phyloP scores from a whole-genome alignment of 2,888 invertebrate species.

The Epinotia brunnichana region DNA sequence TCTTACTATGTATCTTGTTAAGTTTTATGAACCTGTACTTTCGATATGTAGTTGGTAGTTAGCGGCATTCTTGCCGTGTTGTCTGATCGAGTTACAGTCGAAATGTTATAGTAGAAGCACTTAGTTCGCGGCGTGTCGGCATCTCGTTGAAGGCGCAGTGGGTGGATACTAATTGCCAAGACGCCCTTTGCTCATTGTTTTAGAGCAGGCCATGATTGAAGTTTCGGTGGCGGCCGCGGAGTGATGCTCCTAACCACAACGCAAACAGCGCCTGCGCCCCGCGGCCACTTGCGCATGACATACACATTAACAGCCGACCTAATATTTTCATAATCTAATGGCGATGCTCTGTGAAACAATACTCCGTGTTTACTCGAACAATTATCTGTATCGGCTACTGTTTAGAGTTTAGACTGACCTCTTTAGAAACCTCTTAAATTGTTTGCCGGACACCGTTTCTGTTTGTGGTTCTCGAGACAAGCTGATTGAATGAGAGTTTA shows the following conservation, averaged over 20 bases:
- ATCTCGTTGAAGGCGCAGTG: slow-evolving; percentile 73
- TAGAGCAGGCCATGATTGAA: slow-evolving; percentile 83
- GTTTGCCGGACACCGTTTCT: slow-evolving; percentile 70
- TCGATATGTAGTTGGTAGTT: slow-evolving; percentile 56
- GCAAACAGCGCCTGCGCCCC: slow-evolving; percentile 69
- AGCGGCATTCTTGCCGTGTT: slow-evolving; percentile 55
- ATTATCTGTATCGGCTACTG: slow-evolving; percentile 79
- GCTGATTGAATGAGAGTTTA: slow-evolving; percentile 56
- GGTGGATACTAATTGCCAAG: slow-evolving; percentile 81
- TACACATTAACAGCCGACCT: slow-evolving; percentile 82
- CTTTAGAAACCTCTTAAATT: slow-evolving; percentile 80
- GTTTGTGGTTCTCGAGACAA: slow-evolving; percentile 58
- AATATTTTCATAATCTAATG: slow-evolving; percentile 84
- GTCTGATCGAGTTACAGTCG: slow-evolving; percentile 65
- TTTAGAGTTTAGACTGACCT: slow-evolving; percentile 83
- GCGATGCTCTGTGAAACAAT: slow-evolving; percentile 84
- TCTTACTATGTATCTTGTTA: slow-evolving; percentile 10
- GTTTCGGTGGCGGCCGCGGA: slow-evolving; percentile 73
- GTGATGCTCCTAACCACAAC: slow-evolving; percentile 77
- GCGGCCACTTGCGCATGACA: slow-evolving; percentile 77
- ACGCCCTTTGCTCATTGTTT: slow-evolving; percentile 83
- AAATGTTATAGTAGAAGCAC: slow-evolving; percentile 70
- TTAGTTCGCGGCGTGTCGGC: slow-evolving; percentile 70
- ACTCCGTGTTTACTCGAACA: slow-evolving; percentile 76
- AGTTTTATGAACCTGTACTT: slow-evolving; percentile 27